Conservation (phyloP, 2,888 invertebrate species). For the Pilophorus perplexus region DNA sequence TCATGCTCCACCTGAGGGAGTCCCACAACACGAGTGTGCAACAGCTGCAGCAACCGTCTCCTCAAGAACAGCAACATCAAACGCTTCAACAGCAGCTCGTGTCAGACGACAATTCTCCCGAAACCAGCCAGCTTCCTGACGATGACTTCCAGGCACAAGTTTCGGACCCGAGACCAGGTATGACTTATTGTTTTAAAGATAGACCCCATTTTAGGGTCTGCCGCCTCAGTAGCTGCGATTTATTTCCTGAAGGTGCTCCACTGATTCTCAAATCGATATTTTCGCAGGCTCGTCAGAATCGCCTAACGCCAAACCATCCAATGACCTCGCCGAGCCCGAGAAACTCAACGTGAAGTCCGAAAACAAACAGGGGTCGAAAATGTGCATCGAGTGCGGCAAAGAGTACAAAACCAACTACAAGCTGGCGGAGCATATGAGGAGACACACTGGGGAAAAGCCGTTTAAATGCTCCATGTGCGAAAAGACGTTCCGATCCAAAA, state of each 20-base stretch:
- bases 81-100: neutral
- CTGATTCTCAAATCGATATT: too few species aligned
- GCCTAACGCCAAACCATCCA: too few species aligned
- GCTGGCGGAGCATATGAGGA: slow-evolving; percentile 60
- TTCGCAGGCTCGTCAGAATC: too few species aligned
- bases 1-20: slow-evolving; percentile 52
- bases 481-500: slow-evolving; percentile 62
- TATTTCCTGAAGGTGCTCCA: too few species aligned
- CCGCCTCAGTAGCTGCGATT: too few species aligned
- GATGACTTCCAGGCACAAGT: too few species aligned
- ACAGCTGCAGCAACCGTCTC: neutral
- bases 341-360: too few species aligned
- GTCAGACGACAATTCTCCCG: slow-evolving; percentile 45
- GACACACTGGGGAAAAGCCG: slow-evolving; percentile 62
- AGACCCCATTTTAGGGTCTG: too few species aligned
- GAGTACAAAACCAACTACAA: slow-evolving; percentile 61
- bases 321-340: slow-evolving; percentile 40
- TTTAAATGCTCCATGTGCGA: slow-evolving; percentile 59
- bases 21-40: slow-evolving; percentile 48
- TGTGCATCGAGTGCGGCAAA: slow-evolving; percentile 60
- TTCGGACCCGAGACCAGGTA: too few species aligned
- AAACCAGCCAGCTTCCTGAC: too few species aligned
- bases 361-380: slow-evolving; percentile 53
- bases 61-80: neutral
- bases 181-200: too few species aligned